Conservation (phyloP, 2,888 invertebrate genomes). For the Beris chalybata region DNA sequence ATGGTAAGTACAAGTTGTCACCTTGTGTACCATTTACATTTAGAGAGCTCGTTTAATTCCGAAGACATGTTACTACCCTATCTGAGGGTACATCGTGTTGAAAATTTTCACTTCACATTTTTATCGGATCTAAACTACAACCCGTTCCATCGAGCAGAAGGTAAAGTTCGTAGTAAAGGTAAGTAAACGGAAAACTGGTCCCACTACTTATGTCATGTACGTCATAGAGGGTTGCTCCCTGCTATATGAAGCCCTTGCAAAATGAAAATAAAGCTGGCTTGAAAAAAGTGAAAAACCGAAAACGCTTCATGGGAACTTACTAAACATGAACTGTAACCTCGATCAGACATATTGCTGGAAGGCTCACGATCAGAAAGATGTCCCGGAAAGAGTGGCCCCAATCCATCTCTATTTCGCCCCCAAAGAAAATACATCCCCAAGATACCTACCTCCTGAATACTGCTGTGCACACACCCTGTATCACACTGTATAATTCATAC, state of each 20-base stretch:
- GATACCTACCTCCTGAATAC: too few species aligned
- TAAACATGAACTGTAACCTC: background rate
- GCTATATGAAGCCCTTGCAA: background rate
- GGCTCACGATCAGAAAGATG: too few species aligned
- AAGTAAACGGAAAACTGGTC: conserved; percentile 16
- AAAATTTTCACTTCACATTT: conserved; percentile 10
- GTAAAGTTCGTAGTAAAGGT: conserved; percentile 4
- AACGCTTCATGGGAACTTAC: conserved; percentile 1
- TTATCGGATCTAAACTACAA: background rate
- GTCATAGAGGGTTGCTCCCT: background rate
- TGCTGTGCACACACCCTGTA: too few species aligned
- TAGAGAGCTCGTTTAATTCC: conserved; percentile 28
- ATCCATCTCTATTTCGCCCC: too few species aligned
- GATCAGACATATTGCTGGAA: too few species aligned
- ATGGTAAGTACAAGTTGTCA: conserved; percentile 27
- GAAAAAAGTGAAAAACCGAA: background rate
- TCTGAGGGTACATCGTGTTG: too few species aligned
- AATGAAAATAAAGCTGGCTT: background rate
- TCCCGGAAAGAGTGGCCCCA: too few species aligned
- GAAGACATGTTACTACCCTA: conserved; percentile 15
- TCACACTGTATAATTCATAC: too few species aligned
- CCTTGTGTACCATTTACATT: conserved; percentile 25
- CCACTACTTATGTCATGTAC: background rate
- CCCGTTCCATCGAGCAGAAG: background rate
- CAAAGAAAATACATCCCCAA: too few species aligned